These are phyloP conservation scores for Bos javanicus DNA, from an alignment of 2,113 vertebrate genomes.

Conservation along the genomic window DNA sequence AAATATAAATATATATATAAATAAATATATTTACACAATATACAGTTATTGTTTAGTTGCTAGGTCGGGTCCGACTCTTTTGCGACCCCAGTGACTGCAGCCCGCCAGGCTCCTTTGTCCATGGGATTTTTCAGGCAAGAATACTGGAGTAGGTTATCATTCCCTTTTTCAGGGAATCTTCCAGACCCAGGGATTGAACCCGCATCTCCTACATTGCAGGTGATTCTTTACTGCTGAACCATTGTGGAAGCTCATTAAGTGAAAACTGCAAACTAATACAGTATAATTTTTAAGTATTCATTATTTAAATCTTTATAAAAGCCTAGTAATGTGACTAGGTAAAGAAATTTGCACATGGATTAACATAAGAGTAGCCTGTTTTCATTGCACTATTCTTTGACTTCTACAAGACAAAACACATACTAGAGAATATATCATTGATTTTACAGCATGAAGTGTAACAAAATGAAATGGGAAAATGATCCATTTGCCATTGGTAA, in stretches of 20 bases:
- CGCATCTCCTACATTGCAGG: fast-evolving
- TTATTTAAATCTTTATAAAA: constrained; percentile 15
- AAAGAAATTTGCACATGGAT: background rate
- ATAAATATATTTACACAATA: background rate
- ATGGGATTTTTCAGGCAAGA: background rate
- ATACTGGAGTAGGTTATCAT: background rate
- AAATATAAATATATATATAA: background rate
- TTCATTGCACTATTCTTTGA: background rate
- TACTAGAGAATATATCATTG: background rate
- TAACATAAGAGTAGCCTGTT: background rate
- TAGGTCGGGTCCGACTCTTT: background rate
- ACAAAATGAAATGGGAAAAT: constrained; percentile 39
- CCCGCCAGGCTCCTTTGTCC: background rate
- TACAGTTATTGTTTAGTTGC: background rate
- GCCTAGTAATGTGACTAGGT: background rate
- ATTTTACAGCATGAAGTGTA: background rate
- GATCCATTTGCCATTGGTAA: background rate
- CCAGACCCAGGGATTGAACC: fast-evolving
- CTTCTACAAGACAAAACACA: background rate
- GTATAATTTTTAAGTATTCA: background rate
- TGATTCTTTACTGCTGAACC: background rate
- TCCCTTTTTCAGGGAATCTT: background rate
- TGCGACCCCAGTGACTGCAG: background rate
- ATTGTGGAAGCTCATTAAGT: background rate
- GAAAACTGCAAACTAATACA: background rate